Conservation (phyloP, 2,888 invertebrate species). For the Lingula anatina region DNA sequence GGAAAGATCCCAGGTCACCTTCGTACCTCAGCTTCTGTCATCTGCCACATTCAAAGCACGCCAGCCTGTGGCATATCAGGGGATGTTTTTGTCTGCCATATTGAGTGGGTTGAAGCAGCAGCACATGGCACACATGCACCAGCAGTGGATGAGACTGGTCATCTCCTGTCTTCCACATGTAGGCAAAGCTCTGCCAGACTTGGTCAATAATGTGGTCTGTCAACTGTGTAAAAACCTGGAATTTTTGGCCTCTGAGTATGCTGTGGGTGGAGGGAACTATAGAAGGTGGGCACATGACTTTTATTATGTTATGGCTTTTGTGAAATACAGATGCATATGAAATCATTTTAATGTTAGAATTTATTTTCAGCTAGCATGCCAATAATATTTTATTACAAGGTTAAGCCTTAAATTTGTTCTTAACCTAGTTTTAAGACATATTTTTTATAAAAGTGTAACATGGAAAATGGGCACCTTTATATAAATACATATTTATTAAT, state of each 20-base stretch:
- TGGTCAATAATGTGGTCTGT: slow-evolving; percentile 72
- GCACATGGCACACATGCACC: slow-evolving; percentile 69
- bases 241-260: slow-evolving; percentile 55
- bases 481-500: neutral
- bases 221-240: slow-evolving; percentile 77
- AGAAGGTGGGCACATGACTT: too few species aligned
- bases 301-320: too few species aligned
- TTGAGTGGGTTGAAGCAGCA: slow-evolving; percentile 70
- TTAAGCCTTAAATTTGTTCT: too few species aligned
- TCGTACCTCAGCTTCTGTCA: slow-evolving; percentile 31
- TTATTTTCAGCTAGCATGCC: too few species aligned
- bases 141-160: slow-evolving; percentile 77
- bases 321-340: too few species aligned
- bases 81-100: slow-evolving; percentile 76
- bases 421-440: too few species aligned
- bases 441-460: too few species aligned
- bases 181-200: slow-evolving; percentile 67
- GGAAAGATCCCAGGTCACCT: slow-evolving; percentile 34
- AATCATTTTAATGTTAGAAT: too few species aligned
- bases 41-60: slow-evolving; percentile 31
- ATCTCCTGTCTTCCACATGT: slow-evolving; percentile 76
- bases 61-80: slow-evolving; percentile 61
- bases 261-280: slow-evolving; percentile 6
- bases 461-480: too few species aligned
- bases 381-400: too few species aligned